phyloP scores from a whole-genome alignment of 2,888 invertebrate genomes.

The Caenorhabditis sp. region DNA sequence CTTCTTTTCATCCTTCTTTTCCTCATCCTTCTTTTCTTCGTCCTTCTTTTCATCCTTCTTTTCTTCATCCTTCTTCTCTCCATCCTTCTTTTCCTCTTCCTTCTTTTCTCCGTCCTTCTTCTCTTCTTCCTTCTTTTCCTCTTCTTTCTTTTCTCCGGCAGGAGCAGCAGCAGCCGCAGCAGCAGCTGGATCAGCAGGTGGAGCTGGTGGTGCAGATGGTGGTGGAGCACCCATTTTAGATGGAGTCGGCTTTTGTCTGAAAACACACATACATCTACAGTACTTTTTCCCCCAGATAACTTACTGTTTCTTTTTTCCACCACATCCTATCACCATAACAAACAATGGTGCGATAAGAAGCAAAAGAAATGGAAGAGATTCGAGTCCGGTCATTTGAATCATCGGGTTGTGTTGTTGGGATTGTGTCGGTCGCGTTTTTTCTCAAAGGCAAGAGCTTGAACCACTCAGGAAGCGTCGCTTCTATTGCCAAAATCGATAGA shows the following conservation, averaged over 20 bases:
- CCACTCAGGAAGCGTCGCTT: slow-evolving; percentile 7
- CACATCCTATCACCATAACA: slow-evolving; percentile 1
- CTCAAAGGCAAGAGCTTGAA: slow-evolving; percentile 3
- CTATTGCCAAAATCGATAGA: slow-evolving; percentile 6
- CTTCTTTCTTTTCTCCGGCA: background rate
- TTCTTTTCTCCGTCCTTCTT: background rate
- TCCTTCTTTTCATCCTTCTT: background rate
- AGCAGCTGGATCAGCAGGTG: background rate
- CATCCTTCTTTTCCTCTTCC: background rate
- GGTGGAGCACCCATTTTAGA: slow-evolving; percentile 4
- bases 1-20: slow-evolving; percentile 1
- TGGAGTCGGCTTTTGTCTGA: slow-evolving; percentile 2
- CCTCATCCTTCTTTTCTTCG: background rate
- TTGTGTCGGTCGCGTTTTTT: slow-evolving; percentile 2
- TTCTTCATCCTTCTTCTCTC: background rate
- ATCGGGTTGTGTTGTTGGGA: slow-evolving; percentile 1
- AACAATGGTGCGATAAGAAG: slow-evolving; percentile 4
- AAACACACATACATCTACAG: background rate
- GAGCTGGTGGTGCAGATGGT: background rate
- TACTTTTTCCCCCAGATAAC: background rate
- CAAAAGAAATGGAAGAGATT: slow-evolving; percentile 6
- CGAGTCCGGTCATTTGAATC: slow-evolving; percentile 2
- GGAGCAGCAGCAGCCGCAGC: background rate
- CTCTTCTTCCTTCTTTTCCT: background rate
- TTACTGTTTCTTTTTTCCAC: background rate